Evolutionary conservation across 2,888 invertebrate genomes (phyloP).

Genomic region (Amaurobius ferox): DNA sequence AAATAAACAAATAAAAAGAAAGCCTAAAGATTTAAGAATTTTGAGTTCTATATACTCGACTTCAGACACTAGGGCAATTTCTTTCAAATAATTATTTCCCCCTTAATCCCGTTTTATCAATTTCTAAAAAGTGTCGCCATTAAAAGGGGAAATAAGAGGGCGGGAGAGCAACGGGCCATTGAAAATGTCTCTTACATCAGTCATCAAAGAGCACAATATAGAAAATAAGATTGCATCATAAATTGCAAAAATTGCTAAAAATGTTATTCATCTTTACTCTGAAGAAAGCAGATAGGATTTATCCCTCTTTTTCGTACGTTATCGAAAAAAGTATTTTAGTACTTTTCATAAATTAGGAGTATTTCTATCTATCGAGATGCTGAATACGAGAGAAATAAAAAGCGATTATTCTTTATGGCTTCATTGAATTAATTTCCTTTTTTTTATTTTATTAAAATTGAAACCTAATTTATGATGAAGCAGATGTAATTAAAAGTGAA

Average conservation of each 20-base stretch:
- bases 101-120: background rate
- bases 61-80: too few species aligned
- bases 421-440: slow-evolving; percentile 8
- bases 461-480: too few species aligned
- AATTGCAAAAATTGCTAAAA: slow-evolving; percentile 16
- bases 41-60: too few species aligned
- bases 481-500: too few species aligned
- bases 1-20: too few species aligned
- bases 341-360: background rate
- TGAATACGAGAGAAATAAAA: background rate
- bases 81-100: slow-evolving; percentile 10
- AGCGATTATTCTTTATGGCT: slow-evolving; percentile 4
- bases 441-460: too few species aligned
- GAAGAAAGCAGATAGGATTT: background rate
- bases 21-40: too few species aligned
- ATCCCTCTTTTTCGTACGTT: background rate
- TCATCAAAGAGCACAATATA: slow-evolving; percentile 3
- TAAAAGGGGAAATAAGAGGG: background rate
- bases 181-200: slow-evolving; percentile 6
- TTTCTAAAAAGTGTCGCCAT: slow-evolving; percentile 3
- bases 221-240: slow-evolving; percentile 16
- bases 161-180: background rate
- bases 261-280: slow-evolving; percentile 9
- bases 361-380: background rate
- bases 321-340: slow-evolving; percentile 6